phyloP scores from a whole-genome alignment of 2,888 invertebrate species.

The Athetis lepigone region DNA sequence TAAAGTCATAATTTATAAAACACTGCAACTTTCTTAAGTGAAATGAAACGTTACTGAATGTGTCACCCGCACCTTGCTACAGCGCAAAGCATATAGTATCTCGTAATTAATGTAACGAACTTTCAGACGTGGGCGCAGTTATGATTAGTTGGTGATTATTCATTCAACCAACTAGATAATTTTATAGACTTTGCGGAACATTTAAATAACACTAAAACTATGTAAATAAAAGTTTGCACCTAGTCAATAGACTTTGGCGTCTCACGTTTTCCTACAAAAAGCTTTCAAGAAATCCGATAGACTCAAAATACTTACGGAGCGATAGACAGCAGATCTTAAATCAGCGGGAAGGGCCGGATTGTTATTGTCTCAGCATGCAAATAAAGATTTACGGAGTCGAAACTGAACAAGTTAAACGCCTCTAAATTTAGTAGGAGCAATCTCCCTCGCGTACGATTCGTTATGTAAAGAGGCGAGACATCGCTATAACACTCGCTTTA shows the following conservation, averaged over 20 bases:
- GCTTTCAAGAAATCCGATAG: slow-evolving; percentile 34
- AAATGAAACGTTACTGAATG: too few relatives aligned
- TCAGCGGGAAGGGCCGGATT: slow-evolving; percentile 63
- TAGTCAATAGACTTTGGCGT: neutral
- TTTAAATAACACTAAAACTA: neutral
- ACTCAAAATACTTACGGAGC: slow-evolving; percentile 50
- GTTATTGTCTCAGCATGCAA: slow-evolving; percentile 73
- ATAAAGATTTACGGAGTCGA: slow-evolving; percentile 80
- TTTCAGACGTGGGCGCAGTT: too few relatives aligned
- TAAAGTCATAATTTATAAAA: too few relatives aligned
- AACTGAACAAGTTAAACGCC: slow-evolving; percentile 79
- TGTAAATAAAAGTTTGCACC: neutral
- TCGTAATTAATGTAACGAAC: too few relatives aligned
- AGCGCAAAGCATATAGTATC: too few relatives aligned
- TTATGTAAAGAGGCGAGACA: slow-evolving; percentile 75
- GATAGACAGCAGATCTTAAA: slow-evolving; percentile 60
- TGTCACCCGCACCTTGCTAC: too few relatives aligned
- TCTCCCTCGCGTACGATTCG: slow-evolving; percentile 75
- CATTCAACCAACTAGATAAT: too few relatives aligned
- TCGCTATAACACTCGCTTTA: slow-evolving; percentile 75
- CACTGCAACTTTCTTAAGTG: too few relatives aligned
- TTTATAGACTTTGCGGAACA: neutral
- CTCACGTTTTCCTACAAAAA: neutral
- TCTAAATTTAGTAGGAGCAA: slow-evolving; percentile 78
- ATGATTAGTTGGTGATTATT: too few relatives aligned